Evolutionary conservation across 2,888 invertebrate genomes (phyloP).

Genomic region (Eumacrocentrus americanus): DNA sequence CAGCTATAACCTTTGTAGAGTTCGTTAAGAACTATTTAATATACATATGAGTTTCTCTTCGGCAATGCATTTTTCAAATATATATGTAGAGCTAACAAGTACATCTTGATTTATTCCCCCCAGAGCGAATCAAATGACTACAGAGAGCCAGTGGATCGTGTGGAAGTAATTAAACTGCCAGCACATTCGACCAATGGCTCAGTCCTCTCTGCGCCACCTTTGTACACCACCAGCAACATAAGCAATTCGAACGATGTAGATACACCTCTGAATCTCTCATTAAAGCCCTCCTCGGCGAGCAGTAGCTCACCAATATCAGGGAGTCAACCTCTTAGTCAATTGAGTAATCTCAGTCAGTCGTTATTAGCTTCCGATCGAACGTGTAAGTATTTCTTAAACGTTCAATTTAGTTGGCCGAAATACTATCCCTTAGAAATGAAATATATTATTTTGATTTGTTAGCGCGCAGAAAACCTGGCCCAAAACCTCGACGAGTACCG

Average conservation of each 20-base stretch:
- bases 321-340: conserved; percentile 58
- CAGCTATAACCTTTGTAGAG: too few relatives aligned
- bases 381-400: too few relatives aligned
- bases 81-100: too few relatives aligned
- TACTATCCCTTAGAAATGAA: conserved; percentile 9
- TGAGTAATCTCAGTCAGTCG: conserved; percentile 60
- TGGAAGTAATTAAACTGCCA: conserved; percentile 83
- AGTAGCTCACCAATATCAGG: conserved; percentile 52
- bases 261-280: conserved; percentile 81
- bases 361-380: conserved; percentile 63
- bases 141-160: conserved; percentile 67
- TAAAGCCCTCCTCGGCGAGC: conserved; percentile 69
- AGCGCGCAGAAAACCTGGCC: conserved; percentile 79
- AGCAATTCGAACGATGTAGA: conserved; percentile 69
- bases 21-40: too few relatives aligned
- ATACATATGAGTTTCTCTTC: too few relatives aligned
- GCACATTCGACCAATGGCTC: conserved; percentile 63
- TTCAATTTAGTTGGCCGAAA: too few relatives aligned
- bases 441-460: conserved; percentile 35
- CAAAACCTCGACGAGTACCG: conserved; percentile 70
- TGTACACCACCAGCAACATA: conserved; percentile 63
- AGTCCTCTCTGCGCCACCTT: conserved; percentile 62
- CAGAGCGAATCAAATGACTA: conserved; percentile 54
- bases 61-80: too few relatives aligned
- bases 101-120: not conserved